Evolutionary conservation across 2,113 vertebrate species (phyloP).

Genomic region (Larimichthys crocea): DNA sequence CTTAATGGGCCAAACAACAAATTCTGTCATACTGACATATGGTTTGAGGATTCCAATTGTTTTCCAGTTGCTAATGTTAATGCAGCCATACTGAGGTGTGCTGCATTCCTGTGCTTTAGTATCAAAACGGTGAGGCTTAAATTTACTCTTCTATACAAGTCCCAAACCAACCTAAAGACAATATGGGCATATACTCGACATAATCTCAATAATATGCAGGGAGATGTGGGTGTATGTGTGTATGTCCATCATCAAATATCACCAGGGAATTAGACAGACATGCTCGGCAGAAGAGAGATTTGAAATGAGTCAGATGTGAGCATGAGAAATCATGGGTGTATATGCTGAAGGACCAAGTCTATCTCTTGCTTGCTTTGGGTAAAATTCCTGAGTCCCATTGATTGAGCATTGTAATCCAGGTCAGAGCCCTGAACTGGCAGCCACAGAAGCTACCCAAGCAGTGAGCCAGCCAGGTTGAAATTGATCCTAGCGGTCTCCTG

Average conservation of each 20-base stretch:
- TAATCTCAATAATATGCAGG: background rate
- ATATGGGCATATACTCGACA: background rate
- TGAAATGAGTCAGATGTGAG: slow-evolving; percentile 9
- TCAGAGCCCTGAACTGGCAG: slow-evolving; percentile 72
- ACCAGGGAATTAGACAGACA: background rate
- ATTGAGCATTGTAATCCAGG: slow-evolving; percentile 77
- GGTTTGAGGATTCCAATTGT: background rate
- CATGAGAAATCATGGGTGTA: slow-evolving; percentile 21
- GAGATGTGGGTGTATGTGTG: background rate
- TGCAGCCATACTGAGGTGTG: background rate
- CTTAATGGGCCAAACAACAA: background rate
- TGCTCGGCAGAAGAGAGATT: background rate
- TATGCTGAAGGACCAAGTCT: slow-evolving; percentile 31
- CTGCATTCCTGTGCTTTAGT: slow-evolving; percentile 3
- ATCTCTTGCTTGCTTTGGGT: slow-evolving; percentile 56
- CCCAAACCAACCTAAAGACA: background rate
- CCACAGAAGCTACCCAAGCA: slow-evolving; percentile 72
- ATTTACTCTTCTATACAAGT: background rate
- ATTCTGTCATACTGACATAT: background rate
- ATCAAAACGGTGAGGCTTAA: background rate
- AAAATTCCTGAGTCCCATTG: slow-evolving; percentile 64
- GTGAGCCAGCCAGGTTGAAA: slow-evolving; percentile 71
- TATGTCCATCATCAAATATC: background rate
- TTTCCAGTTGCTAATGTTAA: slow-evolving; percentile 3
- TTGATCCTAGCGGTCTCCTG: slow-evolving; percentile 74